Base-by-base conservation (phyloP, 2,113 vertebrate genomes). In the Podarcis cretensis region DNA sequence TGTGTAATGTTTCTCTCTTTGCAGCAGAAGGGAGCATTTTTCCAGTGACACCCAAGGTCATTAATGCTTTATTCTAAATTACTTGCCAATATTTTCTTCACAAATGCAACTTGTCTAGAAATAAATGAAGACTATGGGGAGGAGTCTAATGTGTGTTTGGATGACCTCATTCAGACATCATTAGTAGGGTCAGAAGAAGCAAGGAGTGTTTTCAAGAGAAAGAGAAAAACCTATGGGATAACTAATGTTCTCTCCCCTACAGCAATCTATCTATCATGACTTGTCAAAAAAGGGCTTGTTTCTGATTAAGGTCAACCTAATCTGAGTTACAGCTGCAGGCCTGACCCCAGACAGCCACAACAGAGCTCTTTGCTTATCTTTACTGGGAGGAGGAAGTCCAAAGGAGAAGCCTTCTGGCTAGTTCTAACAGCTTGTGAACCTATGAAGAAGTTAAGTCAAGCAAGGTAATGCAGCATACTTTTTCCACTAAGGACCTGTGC, bases 321-420 rank as follows among this genome's bases (percentile, higher is more conserved):
- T 96, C 93, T 95, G 95, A 96, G 94, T 95, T 96, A 96, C 93
- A 95, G 94, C 94, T 89, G 89, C 94, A 92, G 94, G 90, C 73
- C 87, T 96, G 94, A 94, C 95, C 95, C 95, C 94, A 95, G 92
- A 93, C 90, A 94, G 90, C 89, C 94, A 96, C 94, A 96, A 95
- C 91, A 37, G 93, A 93, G 90, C 91, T 37, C 81, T 87, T 84
- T 92, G 92, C 93, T 94, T 92, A 94, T 94, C 92, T 90, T 92
- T 94, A 90, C 92, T 1, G 89, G 89, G 93, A 25, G 92, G 94
- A 88, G 91, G 89, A 92, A 40, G 69, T 81, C 88, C 89, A 69
- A 90, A 81, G 89, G 84, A 90, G 89, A 90, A 92, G 87, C 71
- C 54, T 90, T 81, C 66, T 84, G 90, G 86, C 91, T 85, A 93